Conservation (phyloP, 2,113 vertebrate species). For the Dicentrarchus labrax region DNA sequence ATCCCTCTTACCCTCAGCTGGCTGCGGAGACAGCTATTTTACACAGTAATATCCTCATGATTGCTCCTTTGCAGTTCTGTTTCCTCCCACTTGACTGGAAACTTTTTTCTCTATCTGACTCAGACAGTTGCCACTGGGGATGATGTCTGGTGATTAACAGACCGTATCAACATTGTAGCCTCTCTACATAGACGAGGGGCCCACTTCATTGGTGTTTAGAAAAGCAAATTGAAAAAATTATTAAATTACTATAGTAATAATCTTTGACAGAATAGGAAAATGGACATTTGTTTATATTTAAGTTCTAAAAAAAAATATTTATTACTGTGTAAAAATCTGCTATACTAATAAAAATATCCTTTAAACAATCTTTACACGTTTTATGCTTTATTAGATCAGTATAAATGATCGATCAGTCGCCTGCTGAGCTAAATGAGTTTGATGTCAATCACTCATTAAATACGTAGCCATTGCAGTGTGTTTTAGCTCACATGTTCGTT, state of each 20-base stretch:
- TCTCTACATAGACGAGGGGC: slow-evolving; percentile 42
- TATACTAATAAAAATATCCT: neutral
- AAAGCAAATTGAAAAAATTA: slow-evolving; percentile 5
- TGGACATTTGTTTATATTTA: neutral
- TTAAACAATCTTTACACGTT: neutral
- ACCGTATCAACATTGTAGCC: slow-evolving; percentile 41
- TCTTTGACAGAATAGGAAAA: neutral
- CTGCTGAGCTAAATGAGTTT: too few species aligned
- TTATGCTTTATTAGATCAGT: neutral
- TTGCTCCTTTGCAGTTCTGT: slow-evolving; percentile 37
- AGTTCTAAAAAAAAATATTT: too few species aligned
- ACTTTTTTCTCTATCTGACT: slow-evolving; percentile 42
- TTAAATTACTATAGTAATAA: neutral
- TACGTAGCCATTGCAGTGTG: too few species aligned
- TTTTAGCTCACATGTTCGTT: too few species aligned
- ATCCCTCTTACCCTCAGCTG: slow-evolving; percentile 9
- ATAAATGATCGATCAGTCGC: too few species aligned
- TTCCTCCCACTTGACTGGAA: slow-evolving; percentile 55
- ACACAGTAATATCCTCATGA: slow-evolving; percentile 36
- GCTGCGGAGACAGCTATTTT: slow-evolving; percentile 22
- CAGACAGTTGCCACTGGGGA: slow-evolving; percentile 31
- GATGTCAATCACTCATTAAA: too few species aligned
- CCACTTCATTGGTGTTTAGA: slow-evolving; percentile 13
- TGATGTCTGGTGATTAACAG: slow-evolving; percentile 57
- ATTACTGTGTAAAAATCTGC: neutral